Conservation (phyloP, 2,797 vertebrate species). For the Anguilla marmorata region DNA sequence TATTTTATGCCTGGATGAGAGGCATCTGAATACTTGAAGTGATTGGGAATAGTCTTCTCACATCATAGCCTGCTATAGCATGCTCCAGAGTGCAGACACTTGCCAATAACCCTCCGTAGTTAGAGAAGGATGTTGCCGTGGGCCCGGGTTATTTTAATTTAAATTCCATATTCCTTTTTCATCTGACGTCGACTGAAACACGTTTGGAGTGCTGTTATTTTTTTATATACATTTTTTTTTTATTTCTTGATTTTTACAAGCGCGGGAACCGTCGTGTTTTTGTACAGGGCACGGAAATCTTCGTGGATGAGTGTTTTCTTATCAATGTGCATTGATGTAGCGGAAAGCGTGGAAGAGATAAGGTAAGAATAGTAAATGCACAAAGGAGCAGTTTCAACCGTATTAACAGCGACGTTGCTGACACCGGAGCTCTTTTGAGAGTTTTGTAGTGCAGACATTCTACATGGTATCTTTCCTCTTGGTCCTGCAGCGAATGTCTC, state of each 20-base stretch:
- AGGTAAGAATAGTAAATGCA: slow-evolving; percentile 35
- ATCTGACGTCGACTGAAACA: slow-evolving; percentile 68
- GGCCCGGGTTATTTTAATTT: slow-evolving; percentile 46
- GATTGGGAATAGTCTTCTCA: slow-evolving; percentile 33
- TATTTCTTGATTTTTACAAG: slow-evolving; percentile 61
- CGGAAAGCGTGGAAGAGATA: slow-evolving; percentile 35
- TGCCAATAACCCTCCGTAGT: slow-evolving; percentile 39
- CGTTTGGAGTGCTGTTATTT: slow-evolving; percentile 54
- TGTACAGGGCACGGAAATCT: slow-evolving; percentile 65
- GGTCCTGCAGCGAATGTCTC: slow-evolving; percentile 2
- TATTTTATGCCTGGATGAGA: slow-evolving; percentile 51
- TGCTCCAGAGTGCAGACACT: slow-evolving; percentile 22
- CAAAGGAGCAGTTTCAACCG: slow-evolving; percentile 23
- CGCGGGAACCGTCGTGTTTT: slow-evolving; percentile 68
- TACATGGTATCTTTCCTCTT: not conserved
- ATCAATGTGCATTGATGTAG: slow-evolving; percentile 34
- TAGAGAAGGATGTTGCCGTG: slow-evolving; percentile 56
- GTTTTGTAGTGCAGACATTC: slow-evolving; percentile 9
- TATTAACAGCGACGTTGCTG: slow-evolving; percentile 11
- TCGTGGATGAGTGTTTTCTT: slow-evolving; percentile 59
- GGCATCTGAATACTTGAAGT: slow-evolving; percentile 12
- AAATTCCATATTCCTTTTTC: slow-evolving; percentile 51
- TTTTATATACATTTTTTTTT: slow-evolving; percentile 41
- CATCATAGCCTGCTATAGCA: slow-evolving; percentile 46
- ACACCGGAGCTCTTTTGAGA: slow-evolving; percentile 12